Evolutionary conservation across 2,797 vertebrate genomes (phyloP).

Genomic region (Sebastes cheni): DNA sequence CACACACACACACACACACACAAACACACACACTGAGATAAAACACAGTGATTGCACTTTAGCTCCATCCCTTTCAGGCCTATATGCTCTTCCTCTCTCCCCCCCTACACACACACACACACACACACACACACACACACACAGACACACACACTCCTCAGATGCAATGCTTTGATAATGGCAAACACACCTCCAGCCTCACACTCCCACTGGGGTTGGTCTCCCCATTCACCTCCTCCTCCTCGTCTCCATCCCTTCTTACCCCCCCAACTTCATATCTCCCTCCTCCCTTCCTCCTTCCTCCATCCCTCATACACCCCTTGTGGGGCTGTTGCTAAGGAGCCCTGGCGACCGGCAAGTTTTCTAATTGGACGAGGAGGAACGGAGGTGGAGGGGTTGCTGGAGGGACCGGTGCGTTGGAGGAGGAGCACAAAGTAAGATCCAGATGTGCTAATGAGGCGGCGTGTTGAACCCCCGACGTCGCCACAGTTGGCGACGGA

Average conservation of each 20-base stretch:
- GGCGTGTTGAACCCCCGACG: background rate
- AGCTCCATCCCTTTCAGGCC: conserved; percentile 7
- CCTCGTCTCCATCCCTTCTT: conserved; percentile 20
- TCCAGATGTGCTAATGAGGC: conserved; percentile 64
- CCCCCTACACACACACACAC: background rate
- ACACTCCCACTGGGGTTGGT: conserved; percentile 57
- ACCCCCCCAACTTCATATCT: background rate
- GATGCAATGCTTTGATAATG: conserved; percentile 67
- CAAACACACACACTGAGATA: background rate
- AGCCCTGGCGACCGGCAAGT: conserved; percentile 67
- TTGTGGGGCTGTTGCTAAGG: conserved; percentile 82
- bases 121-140: background rate
- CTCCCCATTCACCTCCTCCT: conserved; percentile 26
- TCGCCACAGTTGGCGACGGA: background rate
- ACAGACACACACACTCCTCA: background rate
- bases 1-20: too few relatives aligned
- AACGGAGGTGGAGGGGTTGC: conserved; percentile 32
- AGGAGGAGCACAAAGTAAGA: conserved; percentile 15
- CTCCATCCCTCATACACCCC: conserved; percentile 35
- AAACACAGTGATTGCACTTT: conserved; percentile 13
- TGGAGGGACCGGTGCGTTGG: background rate
- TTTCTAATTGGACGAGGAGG: conserved; percentile 73
- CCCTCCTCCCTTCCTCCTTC: background rate
- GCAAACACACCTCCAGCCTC: conserved; percentile 57
- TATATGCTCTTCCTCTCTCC: background rate